Evolutionary conservation across 2,888 invertebrate genomes (phyloP).

Genomic region (Tetragonula carbonaria): DNA sequence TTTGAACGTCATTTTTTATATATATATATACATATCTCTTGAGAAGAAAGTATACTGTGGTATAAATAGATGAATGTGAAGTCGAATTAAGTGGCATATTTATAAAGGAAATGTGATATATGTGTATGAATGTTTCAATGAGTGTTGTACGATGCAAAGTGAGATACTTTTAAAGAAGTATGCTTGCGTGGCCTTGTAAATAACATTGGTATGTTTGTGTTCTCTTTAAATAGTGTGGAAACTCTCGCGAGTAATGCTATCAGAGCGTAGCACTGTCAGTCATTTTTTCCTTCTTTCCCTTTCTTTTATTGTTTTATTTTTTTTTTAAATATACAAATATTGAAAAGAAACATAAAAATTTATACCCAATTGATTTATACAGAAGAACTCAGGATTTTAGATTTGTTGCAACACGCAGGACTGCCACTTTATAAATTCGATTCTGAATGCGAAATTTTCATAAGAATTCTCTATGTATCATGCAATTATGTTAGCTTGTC

Average conservation of each 20-base stretch:
- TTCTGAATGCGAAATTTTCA: constrained; percentile 18
- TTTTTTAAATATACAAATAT: constrained; percentile 4
- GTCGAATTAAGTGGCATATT: constrained; percentile 61
- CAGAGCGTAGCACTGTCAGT: constrained; percentile 46
- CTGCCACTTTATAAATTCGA: constrained; percentile 11
- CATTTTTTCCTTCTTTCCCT: not conserved
- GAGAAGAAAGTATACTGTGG: constrained; percentile 68
- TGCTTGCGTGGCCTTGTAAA: constrained; percentile 69
- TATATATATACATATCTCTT: constrained; percentile 27
- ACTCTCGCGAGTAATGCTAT: constrained; percentile 40
- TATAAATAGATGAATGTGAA: constrained; percentile 79
- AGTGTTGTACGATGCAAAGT: constrained; percentile 61
- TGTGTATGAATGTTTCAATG: constrained; percentile 64
- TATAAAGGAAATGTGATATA: constrained; percentile 63
- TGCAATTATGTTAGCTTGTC: constrained; percentile 26
- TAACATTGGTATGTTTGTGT: constrained; percentile 68
- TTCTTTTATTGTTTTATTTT: too few species aligned
- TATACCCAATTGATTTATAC: constrained; percentile 36
- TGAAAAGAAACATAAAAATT: constrained; percentile 37
- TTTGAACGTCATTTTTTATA: constrained; percentile 51
- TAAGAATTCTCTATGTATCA: constrained; percentile 31
- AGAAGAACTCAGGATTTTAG: constrained; percentile 1
- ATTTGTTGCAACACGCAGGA: constrained; percentile 13
- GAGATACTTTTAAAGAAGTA: constrained; percentile 42
- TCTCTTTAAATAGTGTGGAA: constrained; percentile 46